Evolutionary conservation across 2,113 vertebrate species (phyloP), one percentile per base, ranked within the genome.

Genomic region (Chlorocebus sabaeus): DNA sequence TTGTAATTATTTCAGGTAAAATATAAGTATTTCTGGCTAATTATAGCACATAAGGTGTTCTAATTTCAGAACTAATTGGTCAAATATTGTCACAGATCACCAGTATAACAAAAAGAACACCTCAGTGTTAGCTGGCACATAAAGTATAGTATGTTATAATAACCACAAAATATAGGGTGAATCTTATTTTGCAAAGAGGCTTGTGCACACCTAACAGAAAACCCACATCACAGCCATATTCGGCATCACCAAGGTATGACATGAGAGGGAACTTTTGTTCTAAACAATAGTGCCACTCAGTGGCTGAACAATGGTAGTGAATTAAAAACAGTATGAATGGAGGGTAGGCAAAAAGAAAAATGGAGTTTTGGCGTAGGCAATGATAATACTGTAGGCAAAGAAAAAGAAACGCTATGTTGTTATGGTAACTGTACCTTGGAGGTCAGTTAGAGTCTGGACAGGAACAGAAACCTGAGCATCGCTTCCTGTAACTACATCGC

Each of bases 351-450:
- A 57, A 12, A 78, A 91, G 95, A 87, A 80, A 89, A 73, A 68
- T 25, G 92, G 98, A 97, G 67, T 30, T 89, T 17, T 93, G 23
- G 82, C 89, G 67, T 22, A 95, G 52, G 73, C 59, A 93, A 76
- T 87, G 95, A 70, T 2, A 87, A 87, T n/a, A 82, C 88, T 83
- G 72, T 48, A 89, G 85, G 84, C 45, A 73, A 14, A 67, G 43
- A 38, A 1, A 35, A 55, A 80, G 61, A 25, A 23, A 83, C 23
- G 40, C 57, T 98, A 79, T 0, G 96, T 96, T 97, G 98, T 96
- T 96, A 95, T 98, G 86, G 98, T 64, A 98, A 98, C 98, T 96
- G 97, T 99, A 99, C 99, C 99, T 99, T 99, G 98, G 97, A 98
- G 98, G 98, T 99, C 99, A 98, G 98, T 98, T 96, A 98, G 98